Evolutionary conservation across 2,888 invertebrate species (phyloP).

Genomic region (Cerastoderma edule): DNA sequence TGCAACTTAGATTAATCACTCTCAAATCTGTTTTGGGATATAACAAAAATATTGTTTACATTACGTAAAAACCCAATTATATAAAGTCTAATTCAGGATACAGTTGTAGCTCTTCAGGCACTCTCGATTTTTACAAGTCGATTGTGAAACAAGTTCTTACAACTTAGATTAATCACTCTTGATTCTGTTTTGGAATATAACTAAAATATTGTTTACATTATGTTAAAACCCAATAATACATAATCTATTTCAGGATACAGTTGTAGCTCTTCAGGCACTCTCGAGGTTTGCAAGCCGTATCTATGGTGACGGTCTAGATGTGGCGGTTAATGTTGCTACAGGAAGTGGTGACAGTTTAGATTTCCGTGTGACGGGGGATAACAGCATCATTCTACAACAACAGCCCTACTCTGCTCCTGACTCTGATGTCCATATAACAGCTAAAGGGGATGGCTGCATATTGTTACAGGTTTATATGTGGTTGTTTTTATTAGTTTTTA

Average conservation of each 20-base stretch:
- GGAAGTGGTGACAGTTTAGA: slow-evolving; percentile 24
- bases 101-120: slow-evolving; percentile 83
- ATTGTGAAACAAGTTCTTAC: too few relatives aligned
- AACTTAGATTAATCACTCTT: too few relatives aligned
- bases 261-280: slow-evolving; percentile 82
- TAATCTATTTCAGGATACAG: slow-evolving; percentile 81
- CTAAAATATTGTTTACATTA: too few relatives aligned
- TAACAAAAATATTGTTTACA: too few relatives aligned
- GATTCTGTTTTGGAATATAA: too few relatives aligned
- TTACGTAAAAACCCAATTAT: too few relatives aligned
- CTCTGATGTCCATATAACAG: slow-evolving; percentile 54
- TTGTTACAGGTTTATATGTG: slow-evolving; percentile 75
- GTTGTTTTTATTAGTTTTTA: background rate
- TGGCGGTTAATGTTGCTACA: slow-evolving; percentile 35
- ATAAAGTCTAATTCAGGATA: slow-evolving; percentile 79
- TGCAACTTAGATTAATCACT: too few relatives aligned
- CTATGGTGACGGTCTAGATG: slow-evolving; percentile 54
- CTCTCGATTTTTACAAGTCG: slow-evolving; percentile 76
- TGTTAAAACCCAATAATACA: too few relatives aligned
- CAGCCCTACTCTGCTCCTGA: slow-evolving; percentile 38
- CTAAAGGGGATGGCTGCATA: slow-evolving; percentile 76
- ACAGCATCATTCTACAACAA: slow-evolving; percentile 73
- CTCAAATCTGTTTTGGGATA: too few relatives aligned
- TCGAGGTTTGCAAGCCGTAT: slow-evolving; percentile 69
- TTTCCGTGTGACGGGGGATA: slow-evolving; percentile 50